phyloP scores from a whole-genome alignment of 2,888 invertebrate species.

The Syrphus vitripennis region DNA sequence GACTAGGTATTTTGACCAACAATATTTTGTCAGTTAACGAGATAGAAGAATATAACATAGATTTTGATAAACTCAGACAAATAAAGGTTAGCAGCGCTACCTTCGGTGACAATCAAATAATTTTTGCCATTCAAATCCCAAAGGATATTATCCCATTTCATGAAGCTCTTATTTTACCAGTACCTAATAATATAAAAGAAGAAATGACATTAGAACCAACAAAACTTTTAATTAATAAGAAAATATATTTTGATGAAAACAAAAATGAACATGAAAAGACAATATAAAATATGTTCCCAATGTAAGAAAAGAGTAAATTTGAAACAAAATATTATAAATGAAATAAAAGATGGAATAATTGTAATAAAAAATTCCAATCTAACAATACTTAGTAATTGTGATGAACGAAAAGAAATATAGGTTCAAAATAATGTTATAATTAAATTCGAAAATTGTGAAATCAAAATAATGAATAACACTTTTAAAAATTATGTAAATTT shows the following conservation, averaged over 20 bases:
- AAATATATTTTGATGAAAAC: not conserved
- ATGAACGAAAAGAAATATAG: not conserved
- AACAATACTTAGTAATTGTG: not conserved
- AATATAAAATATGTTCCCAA: not conserved
- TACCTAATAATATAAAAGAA: not conserved
- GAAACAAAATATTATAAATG: not conserved
- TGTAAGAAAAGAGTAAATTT: not conserved
- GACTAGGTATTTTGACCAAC: not conserved
- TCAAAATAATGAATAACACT: not conserved
- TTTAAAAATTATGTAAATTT: not conserved
- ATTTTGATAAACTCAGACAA: not conserved
- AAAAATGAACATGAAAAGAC: not conserved
- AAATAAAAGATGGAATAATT: not conserved
- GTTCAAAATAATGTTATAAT: not conserved
- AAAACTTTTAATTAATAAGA: not conserved
- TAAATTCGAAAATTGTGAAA: not conserved
- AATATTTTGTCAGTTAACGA: not conserved
- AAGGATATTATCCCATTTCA: not conserved
- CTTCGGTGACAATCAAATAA: not conserved
- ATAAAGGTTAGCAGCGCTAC: not conserved
- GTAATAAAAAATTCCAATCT: not conserved
- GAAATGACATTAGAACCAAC: not conserved
- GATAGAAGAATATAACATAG: not conserved
- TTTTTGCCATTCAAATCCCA: not conserved
- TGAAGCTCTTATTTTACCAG: not conserved